Percentiles rank a stretch among this genome's conserved stretches.
These are phyloP conservation scores for Poeciliopsis gracilis DNA, from an alignment of 2,797 vertebrate genomes.

Conservation along the genomic window DNA sequence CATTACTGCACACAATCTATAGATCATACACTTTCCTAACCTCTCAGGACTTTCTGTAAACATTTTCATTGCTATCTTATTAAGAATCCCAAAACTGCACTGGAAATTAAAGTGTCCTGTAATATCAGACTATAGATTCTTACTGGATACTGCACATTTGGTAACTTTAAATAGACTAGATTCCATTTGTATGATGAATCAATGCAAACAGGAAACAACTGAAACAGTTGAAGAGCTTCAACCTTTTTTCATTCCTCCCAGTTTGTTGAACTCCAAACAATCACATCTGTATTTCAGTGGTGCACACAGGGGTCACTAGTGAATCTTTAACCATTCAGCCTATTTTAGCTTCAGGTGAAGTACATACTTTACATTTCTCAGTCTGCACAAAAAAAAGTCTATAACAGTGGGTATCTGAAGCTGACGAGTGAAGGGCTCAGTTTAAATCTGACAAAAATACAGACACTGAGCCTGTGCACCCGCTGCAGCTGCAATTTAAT, in stretches of 20 bases:
- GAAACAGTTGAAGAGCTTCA: background rate
- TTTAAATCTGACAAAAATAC: slow-evolving; percentile 44
- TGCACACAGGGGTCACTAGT: slow-evolving; percentile 12
- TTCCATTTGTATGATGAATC: background rate
- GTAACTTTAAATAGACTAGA: background rate
- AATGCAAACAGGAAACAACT: background rate
- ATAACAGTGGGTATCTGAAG: slow-evolving; percentile 23
- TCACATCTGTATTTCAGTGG: slow-evolving; percentile 1
- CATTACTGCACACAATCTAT: background rate
- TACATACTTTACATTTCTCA: slow-evolving; percentile 53
- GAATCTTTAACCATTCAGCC: slow-evolving; percentile 33
- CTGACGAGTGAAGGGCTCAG: slow-evolving; percentile 32
- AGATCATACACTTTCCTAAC: background rate
- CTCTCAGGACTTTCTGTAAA: background rate
- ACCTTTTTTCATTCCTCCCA: background rate
- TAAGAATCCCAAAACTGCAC: background rate
- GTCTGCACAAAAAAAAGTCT: slow-evolving; percentile 23
- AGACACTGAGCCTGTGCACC: slow-evolving; percentile 8
- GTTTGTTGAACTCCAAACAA: slow-evolving; percentile 8
- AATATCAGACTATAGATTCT: background rate
- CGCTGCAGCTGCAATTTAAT: slow-evolving; percentile 42
- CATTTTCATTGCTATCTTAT: background rate
- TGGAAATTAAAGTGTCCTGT: background rate
- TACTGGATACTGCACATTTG: background rate
- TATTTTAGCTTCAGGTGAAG: slow-evolving; percentile 53